Conservation (phyloP, 2,113 vertebrate species). For the Apteryx owenii region DNA sequence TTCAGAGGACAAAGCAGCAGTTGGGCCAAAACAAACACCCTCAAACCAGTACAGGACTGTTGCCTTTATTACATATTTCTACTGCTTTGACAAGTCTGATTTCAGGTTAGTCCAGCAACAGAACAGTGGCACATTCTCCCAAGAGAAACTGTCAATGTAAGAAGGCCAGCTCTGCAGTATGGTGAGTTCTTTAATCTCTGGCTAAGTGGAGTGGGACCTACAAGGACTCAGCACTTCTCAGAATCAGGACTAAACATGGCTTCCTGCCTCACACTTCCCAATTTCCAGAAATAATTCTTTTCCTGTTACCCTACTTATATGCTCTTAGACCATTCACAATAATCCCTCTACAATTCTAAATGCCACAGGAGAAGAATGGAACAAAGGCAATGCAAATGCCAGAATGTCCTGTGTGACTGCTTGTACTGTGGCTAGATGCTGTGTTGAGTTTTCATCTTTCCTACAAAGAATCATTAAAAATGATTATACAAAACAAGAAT, state of each 20-base stretch:
- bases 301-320: constrained; percentile 44
- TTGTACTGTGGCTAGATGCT: constrained; percentile 35
- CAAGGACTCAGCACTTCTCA: not conserved
- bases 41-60: not conserved
- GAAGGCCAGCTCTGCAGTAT: not conserved
- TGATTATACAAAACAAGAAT: constrained; percentile 29
- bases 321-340: constrained; percentile 25
- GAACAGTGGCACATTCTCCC: not conserved
- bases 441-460: constrained; percentile 46
- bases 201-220: not conserved
- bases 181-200: not conserved
- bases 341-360: constrained; percentile 55
- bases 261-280: constrained; percentile 17
- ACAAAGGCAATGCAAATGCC: constrained; percentile 69
- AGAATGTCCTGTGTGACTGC: constrained; percentile 56
- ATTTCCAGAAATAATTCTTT: constrained; percentile 59
- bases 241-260: not conserved
- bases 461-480: constrained; percentile 59
- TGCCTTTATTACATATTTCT: not conserved
- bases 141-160: not conserved
- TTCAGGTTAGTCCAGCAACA: not conserved
- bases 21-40: not conserved
- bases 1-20: not conserved
- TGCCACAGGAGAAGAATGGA: constrained; percentile 50
- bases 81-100: not conserved